Conservation (phyloP, 2,113 vertebrate genomes). For the Tricholaema leucomelas region DNA sequence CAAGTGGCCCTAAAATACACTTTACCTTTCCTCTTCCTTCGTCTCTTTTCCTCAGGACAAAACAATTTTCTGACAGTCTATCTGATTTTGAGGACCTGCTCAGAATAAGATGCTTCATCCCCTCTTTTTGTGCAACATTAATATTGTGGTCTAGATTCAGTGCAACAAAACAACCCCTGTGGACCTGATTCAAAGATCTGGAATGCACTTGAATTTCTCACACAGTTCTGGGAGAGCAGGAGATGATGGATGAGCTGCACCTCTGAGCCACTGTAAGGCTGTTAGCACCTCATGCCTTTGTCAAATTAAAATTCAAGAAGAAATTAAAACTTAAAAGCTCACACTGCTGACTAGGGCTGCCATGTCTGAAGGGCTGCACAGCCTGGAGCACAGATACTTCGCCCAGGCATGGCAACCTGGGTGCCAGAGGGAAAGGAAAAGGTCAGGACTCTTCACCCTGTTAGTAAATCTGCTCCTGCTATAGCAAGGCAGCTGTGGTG, state of each 20-base stretch:
- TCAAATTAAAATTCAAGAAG: not conserved
- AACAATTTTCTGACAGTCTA: not conserved
- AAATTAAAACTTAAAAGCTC: no score
- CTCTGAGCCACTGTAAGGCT: not conserved
- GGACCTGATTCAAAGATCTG: not conserved
- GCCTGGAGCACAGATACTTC: not conserved
- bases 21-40: not conserved
- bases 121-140: not conserved
- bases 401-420: not conserved
- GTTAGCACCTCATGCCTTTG: not conserved
- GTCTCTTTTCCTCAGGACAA: not conserved
- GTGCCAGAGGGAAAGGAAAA: not conserved
- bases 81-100: not conserved
- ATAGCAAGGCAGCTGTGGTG: not conserved
- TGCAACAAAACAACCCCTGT: not conserved
- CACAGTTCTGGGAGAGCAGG: not conserved
- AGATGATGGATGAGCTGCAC: not conserved
- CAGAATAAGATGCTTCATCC: not conserved
- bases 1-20: slow-evolving; percentile 5
- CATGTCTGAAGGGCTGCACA: not conserved
- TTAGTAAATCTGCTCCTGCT: not conserved
- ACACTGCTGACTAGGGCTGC: not conserved
- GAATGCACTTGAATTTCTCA: not conserved
- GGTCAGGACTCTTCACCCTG: not conserved
- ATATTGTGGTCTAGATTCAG: not conserved